phyloP scores from a whole-genome alignment of 2,888 invertebrate genomes.

The Lagria hirta region DNA sequence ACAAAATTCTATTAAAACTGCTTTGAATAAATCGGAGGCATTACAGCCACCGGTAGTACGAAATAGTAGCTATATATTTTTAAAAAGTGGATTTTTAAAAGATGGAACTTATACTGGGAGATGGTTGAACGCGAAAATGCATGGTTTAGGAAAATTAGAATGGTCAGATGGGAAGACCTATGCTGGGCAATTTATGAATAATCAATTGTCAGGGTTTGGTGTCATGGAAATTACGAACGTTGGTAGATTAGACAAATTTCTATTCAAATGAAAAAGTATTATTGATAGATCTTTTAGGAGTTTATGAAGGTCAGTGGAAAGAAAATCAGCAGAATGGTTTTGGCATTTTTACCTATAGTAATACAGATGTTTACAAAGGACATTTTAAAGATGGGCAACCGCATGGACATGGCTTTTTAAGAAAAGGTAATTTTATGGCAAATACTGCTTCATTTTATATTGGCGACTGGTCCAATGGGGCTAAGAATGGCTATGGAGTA shows the following conservation, averaged over 20 bases:
- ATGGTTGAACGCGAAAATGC: constrained; percentile 81
- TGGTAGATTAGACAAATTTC: constrained; percentile 52
- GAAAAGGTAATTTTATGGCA: constrained; percentile 76
- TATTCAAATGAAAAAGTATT: too few relatives aligned
- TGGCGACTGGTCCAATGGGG: constrained; percentile 82
- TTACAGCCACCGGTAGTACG: constrained; percentile 71
- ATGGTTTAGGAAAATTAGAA: constrained; percentile 79
- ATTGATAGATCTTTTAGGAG: constrained; percentile 58
- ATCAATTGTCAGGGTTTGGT: constrained; percentile 72
- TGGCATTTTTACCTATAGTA: constrained; percentile 72
- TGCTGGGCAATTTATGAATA: constrained; percentile 77
- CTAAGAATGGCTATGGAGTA: constrained; percentile 83
- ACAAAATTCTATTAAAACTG: constrained; percentile 70
- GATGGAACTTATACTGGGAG: constrained; percentile 78
- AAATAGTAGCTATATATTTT: constrained; percentile 75
- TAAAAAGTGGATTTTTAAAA: constrained; percentile 69
- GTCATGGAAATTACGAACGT: constrained; percentile 66
- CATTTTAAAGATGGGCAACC: constrained; percentile 81
- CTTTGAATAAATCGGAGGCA: constrained; percentile 61
- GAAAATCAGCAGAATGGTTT: constrained; percentile 82
- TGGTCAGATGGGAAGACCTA: constrained; percentile 81
- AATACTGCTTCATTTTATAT: constrained; percentile 79
- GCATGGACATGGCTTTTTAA: constrained; percentile 83
- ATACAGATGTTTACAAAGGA: constrained; percentile 83
- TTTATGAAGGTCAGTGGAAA: constrained; percentile 80